Conservation (phyloP, 2,797 vertebrate genomes). For the Carcharodon carcharias region DNA sequence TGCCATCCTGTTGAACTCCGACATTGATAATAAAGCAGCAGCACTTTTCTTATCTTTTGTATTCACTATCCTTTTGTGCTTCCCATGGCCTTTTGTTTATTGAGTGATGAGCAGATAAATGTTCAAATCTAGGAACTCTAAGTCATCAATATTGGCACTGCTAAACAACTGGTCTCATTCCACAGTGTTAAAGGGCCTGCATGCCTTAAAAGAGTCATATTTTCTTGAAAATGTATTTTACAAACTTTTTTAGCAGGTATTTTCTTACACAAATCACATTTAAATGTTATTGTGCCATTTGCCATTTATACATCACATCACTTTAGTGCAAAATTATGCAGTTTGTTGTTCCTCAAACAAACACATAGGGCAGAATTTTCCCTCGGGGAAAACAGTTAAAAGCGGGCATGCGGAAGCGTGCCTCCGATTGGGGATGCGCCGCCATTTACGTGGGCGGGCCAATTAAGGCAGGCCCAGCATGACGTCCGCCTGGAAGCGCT, state of each 20-base stretch:
- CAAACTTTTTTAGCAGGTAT: not conserved
- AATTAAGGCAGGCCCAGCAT: no score
- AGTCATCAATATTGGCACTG: not conserved
- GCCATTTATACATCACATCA: no score
- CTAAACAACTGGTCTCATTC: not conserved
- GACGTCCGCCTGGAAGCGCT: no score
- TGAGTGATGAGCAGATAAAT: not conserved
- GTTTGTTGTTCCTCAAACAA: not conserved
- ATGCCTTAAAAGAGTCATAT: not conserved
- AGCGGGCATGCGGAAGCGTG: no score
- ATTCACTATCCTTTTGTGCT: not conserved
- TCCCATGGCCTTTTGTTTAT: not conserved
- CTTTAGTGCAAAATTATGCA: not conserved
- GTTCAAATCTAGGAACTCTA: not conserved
- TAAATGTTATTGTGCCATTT: not conserved
- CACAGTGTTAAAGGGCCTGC: not conserved
- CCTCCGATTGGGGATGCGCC: no score
- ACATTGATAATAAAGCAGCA: not conserved
- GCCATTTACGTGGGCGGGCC: no score
- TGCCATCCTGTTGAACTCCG: not conserved
- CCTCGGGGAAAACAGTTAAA: no score
- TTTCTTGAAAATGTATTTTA: not conserved
- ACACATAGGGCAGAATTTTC: no score
- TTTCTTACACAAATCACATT: not conserved
- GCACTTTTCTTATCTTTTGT: not conserved